phyloP scores from a whole-genome alignment of 2,113 vertebrate species.

The Corvus cornix region DNA sequence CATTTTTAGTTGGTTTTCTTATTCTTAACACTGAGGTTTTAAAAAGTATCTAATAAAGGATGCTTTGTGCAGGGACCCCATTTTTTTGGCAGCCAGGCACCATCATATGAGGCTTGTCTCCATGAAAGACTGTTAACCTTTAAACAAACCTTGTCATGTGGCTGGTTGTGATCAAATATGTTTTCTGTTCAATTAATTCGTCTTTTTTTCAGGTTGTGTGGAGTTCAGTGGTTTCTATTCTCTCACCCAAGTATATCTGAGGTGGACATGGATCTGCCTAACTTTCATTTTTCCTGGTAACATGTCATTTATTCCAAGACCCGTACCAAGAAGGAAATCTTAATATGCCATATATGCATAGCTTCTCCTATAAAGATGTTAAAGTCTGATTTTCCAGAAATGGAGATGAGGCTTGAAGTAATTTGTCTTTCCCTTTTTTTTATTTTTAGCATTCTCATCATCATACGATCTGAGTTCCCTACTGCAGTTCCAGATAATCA shows the following conservation, averaged over 20 bases:
- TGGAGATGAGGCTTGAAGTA: neutral
- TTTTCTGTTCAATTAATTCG: neutral
- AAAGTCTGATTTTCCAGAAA: neutral
- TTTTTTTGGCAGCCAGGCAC: neutral
- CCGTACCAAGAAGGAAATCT: neutral
- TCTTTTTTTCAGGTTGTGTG: neutral
- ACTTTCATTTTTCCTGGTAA: neutral
- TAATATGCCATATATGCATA: neutral
- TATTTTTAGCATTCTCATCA: neutral
- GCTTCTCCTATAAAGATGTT: neutral
- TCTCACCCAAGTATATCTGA: neutral
- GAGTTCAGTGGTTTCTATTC: neutral
- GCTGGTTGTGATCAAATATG: neutral
- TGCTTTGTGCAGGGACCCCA: neutral
- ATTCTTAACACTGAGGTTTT: neutral
- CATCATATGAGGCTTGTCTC: neutral
- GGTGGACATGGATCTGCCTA: neutral
- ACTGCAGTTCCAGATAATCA: neutral
- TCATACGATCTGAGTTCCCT: neutral
- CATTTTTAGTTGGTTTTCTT: neutral
- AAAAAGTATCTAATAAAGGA: neutral
- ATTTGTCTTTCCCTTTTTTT: neutral
- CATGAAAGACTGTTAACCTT: neutral
- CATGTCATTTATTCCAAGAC: neutral
- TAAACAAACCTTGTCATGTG: neutral